Base-by-base conservation (phyloP, 2,797 vertebrate genomes). In the Heliangelus exortis region DNA sequence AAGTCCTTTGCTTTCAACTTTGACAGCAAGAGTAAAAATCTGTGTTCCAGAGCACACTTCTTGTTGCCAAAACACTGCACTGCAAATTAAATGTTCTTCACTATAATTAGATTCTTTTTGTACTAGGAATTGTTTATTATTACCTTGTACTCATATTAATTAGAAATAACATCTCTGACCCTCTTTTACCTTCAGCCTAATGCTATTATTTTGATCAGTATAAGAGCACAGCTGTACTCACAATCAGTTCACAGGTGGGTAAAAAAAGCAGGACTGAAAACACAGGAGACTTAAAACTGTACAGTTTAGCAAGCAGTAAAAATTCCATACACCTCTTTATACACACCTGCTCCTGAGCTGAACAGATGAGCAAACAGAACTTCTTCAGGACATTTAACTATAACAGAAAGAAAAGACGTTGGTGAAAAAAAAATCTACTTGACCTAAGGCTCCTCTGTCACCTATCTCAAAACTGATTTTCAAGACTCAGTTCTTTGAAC, bases 131-230 rank as follows among this genome's bases (percentile, higher is more conserved):
- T 77, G 33, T 73, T 84, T 90, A 90, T 89, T 53, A 63, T 68
- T 82, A 86, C 55, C 47, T 91, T 53, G n/a, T 77, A 59, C 71
- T 84, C 67, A 57, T 21, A 28, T 50, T 61, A 91, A 80, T 95
- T 87, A 90, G 61, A 82, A 92, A 83, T 53, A 94, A 47, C 36
- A 82, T 73, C 61, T 87, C 78, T 69, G 75, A 84, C 67, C 84
- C 28, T 53, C 39, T 45, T 41, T 53, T 77, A 50, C 26, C 62
- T 91, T 84, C 74, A 55, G 45, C 22, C 51, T 55, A 79, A 62
- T 28, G 28, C 67, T 23, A 31, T 36, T 7, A 47, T 63, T 91
- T 80, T 59, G 22, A 12, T 66, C 73, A 41, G 45, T 25, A 14
- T 48, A 51, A 48, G 59, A 59, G 65, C 68, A 39, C 6, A 74